A percentile compares a stretch with the other conserved stretches of the same genome.
These are phyloP conservation scores for Xanthia togata DNA, from an alignment of 2,888 invertebrate genomes.

Conservation along the genomic window DNA sequence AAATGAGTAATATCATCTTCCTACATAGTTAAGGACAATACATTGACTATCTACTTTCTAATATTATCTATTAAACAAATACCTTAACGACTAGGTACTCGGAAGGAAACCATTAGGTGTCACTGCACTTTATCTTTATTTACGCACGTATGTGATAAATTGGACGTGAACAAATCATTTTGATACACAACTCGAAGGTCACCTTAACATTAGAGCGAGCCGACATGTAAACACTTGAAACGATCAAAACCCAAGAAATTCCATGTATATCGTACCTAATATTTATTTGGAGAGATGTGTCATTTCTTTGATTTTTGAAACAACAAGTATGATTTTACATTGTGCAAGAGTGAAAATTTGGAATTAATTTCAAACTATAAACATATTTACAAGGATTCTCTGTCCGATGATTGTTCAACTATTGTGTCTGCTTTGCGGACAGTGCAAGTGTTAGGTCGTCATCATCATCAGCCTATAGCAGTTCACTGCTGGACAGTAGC, in stretches of 20 bases:
- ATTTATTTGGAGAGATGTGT: constrained; percentile 31
- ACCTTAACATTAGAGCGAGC: constrained; percentile 27
- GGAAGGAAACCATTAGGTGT: constrained; percentile 18
- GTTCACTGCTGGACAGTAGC: background rate
- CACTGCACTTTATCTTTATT: constrained; percentile 54
- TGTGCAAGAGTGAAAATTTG: background rate
- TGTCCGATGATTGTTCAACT: too few species aligned
- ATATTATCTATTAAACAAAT: constrained; percentile 6
- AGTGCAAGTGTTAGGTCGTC: background rate
- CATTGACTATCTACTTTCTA: constrained; percentile 10
- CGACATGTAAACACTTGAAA: constrained; percentile 52
- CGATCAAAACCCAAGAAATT: constrained; percentile 40
- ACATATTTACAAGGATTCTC: too few species aligned
- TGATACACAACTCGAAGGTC: constrained; percentile 34
- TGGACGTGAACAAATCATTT: constrained; percentile 42
- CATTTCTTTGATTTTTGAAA: constrained; percentile 12
- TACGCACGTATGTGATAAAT: constrained; percentile 40
- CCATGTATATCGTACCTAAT: background rate
- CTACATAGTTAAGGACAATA: background rate
- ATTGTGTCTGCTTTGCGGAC: background rate
- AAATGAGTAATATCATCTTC: background rate
- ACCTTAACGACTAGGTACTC: constrained; percentile 6
- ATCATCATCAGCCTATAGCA: background rate
- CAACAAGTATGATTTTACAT: constrained; percentile 2
- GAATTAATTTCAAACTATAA: background rate